Percentiles rank a stretch among this genome's conserved stretches.
These are phyloP conservation scores for Decapterus maruadsi DNA, from an alignment of 2,797 vertebrate genomes.

Conservation along the genomic window DNA sequence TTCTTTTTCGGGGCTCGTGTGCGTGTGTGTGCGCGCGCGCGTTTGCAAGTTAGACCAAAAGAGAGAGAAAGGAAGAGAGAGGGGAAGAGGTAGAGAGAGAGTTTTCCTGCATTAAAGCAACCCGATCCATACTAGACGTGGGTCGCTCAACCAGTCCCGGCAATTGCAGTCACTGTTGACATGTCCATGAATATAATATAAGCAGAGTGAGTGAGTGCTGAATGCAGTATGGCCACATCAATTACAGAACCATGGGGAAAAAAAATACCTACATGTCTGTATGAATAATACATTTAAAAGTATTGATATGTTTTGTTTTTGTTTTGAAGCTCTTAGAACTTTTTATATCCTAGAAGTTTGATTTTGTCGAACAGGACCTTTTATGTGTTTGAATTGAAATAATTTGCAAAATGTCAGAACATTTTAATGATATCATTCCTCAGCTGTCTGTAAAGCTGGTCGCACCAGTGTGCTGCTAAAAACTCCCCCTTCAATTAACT, in stretches of 20 bases:
- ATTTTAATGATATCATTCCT: background rate
- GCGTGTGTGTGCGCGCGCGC: background rate
- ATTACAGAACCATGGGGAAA: background rate
- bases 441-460: background rate
- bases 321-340: background rate
- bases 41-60: constrained; percentile 18
- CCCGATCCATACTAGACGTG: constrained; percentile 40
- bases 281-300: background rate
- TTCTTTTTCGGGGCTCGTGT: too few species aligned
- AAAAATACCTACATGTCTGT: background rate
- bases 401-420: background rate
- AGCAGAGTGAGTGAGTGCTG: constrained; percentile 31
- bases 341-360: background rate
- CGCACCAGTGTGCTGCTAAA: constrained; percentile 26
- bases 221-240: constrained; percentile 1
- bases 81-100: background rate
- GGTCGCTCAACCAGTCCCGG: constrained; percentile 32
- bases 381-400: background rate
- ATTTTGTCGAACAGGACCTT: background rate
- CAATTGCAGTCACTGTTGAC: constrained; percentile 55
- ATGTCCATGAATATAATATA: constrained; percentile 54
- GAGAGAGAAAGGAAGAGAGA: background rate
- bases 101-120: constrained; percentile 24
- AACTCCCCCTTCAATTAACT: constrained; percentile 69
- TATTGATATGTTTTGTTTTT: background rate